Percentiles rank a stretch among this genome's conserved stretches.
These are phyloP conservation scores for Camponotus floridanus DNA, from an alignment of 1,140 invertebrate genomes.

Conservation along the genomic window DNA sequence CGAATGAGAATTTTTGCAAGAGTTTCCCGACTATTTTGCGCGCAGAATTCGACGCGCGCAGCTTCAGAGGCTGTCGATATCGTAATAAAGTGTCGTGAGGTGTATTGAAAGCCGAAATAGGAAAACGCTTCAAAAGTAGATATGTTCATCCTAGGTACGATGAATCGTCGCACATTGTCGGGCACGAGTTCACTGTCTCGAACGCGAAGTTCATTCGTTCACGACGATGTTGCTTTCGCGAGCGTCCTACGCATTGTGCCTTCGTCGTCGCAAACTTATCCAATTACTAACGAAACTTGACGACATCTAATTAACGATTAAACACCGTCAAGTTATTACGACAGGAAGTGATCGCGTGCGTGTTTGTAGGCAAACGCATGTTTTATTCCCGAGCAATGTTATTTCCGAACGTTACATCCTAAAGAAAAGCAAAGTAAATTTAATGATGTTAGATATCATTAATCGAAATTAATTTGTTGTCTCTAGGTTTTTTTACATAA, in stretches of 20 bases:
- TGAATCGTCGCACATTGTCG: conserved; percentile 53
- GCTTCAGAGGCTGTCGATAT: conserved; percentile 51
- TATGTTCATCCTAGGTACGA: conserved; percentile 37
- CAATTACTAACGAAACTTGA: conserved; percentile 63
- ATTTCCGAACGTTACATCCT: neutral
- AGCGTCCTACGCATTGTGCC: conserved; percentile 37
- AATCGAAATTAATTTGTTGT: neutral
- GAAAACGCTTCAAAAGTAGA: conserved; percentile 55
- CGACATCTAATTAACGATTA: conserved; percentile 62
- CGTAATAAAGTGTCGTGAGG: conserved; percentile 41
- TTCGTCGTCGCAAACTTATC: conserved; percentile 53
- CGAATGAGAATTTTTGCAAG: conserved; percentile 18
- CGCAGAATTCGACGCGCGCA: neutral
- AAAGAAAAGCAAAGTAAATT: neutral
- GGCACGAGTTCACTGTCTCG: conserved; percentile 20
- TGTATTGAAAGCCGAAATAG: conserved; percentile 45
- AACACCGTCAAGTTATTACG: conserved; percentile 35
- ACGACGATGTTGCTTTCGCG: neutral
- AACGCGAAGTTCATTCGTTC: conserved; percentile 24
- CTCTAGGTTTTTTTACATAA: neutral
- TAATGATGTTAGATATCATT: neutral
- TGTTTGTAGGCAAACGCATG: neutral
- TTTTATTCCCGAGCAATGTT: neutral
- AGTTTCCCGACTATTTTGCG: neutral
- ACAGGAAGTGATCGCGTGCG: neutral